Conservation (phyloP, 1,140 invertebrate genomes). For the Drosophila sulfurigaster region DNA sequence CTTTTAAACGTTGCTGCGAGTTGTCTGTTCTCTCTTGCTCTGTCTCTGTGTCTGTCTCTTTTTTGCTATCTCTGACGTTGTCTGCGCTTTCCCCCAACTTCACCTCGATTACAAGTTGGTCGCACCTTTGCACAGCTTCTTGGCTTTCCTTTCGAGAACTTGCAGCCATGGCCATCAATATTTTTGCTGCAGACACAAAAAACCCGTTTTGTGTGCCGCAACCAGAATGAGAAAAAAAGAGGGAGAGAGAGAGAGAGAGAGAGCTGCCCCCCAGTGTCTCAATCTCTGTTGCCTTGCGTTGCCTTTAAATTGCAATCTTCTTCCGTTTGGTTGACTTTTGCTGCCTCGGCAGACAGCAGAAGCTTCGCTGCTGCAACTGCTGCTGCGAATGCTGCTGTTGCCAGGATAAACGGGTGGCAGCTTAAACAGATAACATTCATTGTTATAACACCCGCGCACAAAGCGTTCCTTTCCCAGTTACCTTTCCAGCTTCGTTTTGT, state of each 20-base stretch:
- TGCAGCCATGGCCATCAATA: conserved; percentile 68
- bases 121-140: conserved; percentile 45
- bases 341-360: conserved; percentile 54
- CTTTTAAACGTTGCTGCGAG: conserved; percentile 21
- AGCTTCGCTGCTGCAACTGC: conserved; percentile 28
- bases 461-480: conserved; percentile 2
- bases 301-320: conserved; percentile 79
- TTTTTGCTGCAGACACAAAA: conserved; percentile 57
- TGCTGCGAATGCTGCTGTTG: conserved; percentile 24
- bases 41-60: conserved; percentile 9
- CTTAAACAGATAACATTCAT: conserved; percentile 83
- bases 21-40: not conserved
- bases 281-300: conserved; percentile 16
- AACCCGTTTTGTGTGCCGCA: conserved; percentile 65
- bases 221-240: conserved; percentile 16
- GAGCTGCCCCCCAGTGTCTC: not conserved
- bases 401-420: conserved; percentile 71
- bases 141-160: conserved; percentile 44
- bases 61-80: not conserved
- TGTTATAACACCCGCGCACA: conserved; percentile 57
- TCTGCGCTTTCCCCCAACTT: not conserved
- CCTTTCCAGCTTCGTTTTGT: conserved; percentile 42
- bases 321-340: conserved; percentile 80
- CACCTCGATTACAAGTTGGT: conserved; percentile 12
- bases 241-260: not conserved